Base-by-base conservation (phyloP, 1,140 invertebrate genomes). In the Aphelinus atriplicis region DNA sequence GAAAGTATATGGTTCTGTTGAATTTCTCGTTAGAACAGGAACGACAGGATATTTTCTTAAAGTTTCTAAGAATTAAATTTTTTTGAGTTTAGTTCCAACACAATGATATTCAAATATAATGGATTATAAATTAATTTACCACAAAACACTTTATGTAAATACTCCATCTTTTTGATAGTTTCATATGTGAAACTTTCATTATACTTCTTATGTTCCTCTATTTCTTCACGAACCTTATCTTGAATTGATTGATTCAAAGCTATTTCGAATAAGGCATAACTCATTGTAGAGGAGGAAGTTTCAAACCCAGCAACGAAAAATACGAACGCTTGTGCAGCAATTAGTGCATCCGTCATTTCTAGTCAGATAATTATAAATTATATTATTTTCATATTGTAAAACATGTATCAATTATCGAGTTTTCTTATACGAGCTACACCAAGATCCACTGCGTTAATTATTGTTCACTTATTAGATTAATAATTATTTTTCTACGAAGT, bases 261-360 rank as follows among this genome's bases (percentile, higher is more conserved):
- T 48, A 93, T 78, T 71, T 87, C 85, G 46, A 85, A 87, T 3
- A 88, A 68, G 5, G 84, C 78, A 68, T 86, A 86, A 7, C 84
- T 84, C 7, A 92, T 82, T 0, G 90, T 82, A 3, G 85, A 82
- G 2, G 90, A 87, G 4, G 90, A 90, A 0, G 91, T 92, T 71
- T 91, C 90, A 70, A 89, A 92, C 48, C 91, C 91, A 61, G 90
- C 90, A 3, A 89, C 5, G 64, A 90, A 84, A 56, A 90, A 88
- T 7, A 88, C 63, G 43, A 87, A 82, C 0, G 84, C 80, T 71
- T 89, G 85, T 0, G 85, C 85, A 3, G 81, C 72, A 0, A 83
- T 53, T 1, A 83, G 60, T 1, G 72, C 76, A 9, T 85, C 81
- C 0, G 81, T 85, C 5, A 85, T 48, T 63, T 82, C 84, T 84